Conservation (phyloP, 2,797 vertebrate genomes). For the Phrynocephalus guinanensis region DNA sequence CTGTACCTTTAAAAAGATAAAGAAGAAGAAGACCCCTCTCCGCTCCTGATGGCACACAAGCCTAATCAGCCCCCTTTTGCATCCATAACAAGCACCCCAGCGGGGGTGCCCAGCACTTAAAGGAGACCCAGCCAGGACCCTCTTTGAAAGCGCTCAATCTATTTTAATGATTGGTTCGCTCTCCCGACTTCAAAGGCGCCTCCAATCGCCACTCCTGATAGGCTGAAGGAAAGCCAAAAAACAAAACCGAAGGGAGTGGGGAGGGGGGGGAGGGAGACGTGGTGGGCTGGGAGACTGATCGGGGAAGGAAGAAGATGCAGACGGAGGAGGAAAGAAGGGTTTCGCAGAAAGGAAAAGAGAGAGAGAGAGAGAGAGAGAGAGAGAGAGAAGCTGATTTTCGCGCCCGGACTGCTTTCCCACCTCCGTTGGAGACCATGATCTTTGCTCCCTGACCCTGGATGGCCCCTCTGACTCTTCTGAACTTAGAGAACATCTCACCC, state of each 20-base stretch:
- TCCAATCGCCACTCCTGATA: slow-evolving; percentile 59
- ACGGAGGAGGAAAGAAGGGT: slow-evolving; percentile 17
- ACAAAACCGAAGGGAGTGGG: slow-evolving; percentile 1
- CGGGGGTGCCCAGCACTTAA: slow-evolving; percentile 84
- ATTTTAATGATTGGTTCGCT: slow-evolving; percentile 76
- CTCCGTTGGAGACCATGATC: background rate
- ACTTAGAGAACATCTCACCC: slow-evolving; percentile 83
- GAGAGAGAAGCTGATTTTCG: background rate
- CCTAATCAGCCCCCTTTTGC: slow-evolving; percentile 70
- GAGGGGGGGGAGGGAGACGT: background rate
- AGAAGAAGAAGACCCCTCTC: slow-evolving; percentile 1
- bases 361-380: background rate
- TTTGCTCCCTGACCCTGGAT: background rate
- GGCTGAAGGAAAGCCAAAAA: slow-evolving; percentile 62
- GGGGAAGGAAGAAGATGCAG: background rate
- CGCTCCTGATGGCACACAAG: slow-evolving; percentile 24
- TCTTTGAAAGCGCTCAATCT: slow-evolving; percentile 81
- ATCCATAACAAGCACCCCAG: slow-evolving; percentile 83
- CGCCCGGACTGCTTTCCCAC: background rate
- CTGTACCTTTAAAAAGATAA: slow-evolving; percentile 38
- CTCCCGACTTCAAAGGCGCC: slow-evolving; percentile 72
- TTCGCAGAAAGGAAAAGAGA: background rate
- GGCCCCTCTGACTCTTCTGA: slow-evolving; percentile 77
- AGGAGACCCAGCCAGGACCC: slow-evolving; percentile 79
- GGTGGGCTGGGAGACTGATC: slow-evolving; percentile 30